Conservation (phyloP, 2,797 vertebrate genomes). For the Lutjanus campechanus region DNA sequence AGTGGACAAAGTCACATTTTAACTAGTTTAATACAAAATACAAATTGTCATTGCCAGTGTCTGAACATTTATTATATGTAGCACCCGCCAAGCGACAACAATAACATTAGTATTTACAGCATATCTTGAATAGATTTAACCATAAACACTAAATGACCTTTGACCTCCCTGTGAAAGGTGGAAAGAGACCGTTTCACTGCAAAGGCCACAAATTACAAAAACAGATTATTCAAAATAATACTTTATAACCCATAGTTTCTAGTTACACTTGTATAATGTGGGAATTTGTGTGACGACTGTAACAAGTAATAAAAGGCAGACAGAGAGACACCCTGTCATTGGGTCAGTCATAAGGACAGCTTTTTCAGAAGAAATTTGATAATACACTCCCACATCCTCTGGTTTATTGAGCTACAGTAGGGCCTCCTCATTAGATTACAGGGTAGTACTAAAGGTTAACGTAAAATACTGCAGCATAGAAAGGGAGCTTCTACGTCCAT, state of each 20-base stretch:
- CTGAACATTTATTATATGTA: not conserved
- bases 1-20: no score
- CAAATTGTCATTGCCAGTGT: not conserved
- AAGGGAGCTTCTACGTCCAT: not conserved
- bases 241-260: not conserved
- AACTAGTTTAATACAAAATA: not conserved
- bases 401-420: slow-evolving; percentile 34
- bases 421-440: slow-evolving; percentile 56
- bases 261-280: not conserved
- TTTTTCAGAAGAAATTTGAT: slow-evolving; percentile 51
- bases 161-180: not conserved
- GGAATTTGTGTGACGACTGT: slow-evolving; percentile 18
- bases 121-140: not conserved
- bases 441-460: slow-evolving; percentile 43
- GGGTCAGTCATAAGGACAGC: slow-evolving; percentile 21
- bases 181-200: not conserved
- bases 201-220: not conserved
- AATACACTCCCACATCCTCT: slow-evolving; percentile 36
- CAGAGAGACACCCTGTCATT: slow-evolving; percentile 35
- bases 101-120: not conserved
- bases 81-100: not conserved
- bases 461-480: slow-evolving; percentile 20
- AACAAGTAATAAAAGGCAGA: slow-evolving; percentile 50
- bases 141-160: not conserved
- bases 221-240: slow-evolving; percentile 4